phyloP scores from a whole-genome alignment of 1,140 invertebrate species.

The Drosophila sturtevanti region DNA sequence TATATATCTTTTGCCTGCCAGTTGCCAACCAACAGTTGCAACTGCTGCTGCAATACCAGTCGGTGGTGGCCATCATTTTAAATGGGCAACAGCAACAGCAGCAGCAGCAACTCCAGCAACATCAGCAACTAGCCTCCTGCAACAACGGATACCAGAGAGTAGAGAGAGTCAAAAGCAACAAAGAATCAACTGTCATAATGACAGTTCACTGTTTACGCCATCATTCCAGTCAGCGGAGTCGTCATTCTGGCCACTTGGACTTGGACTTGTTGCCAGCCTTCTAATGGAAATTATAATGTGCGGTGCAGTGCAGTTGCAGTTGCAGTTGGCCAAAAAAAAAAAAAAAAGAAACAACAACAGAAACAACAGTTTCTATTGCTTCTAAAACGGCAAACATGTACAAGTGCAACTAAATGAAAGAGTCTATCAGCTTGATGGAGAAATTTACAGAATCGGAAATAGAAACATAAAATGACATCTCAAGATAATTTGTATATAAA shows the following conservation, averaged over 20 bases:
- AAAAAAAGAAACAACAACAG: conserved; percentile 26
- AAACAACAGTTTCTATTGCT: not conserved
- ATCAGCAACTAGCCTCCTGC: conserved; percentile 18
- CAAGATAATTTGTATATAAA: too few relatives aligned
- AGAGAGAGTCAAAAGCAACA: not conserved
- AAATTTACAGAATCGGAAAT: too few relatives aligned
- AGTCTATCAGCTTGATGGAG: conserved; percentile 11
- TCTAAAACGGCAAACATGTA: not conserved
- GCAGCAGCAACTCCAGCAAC: conserved; percentile 29
- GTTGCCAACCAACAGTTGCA: conserved; percentile 39
- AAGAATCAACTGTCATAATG: conserved; percentile 81
- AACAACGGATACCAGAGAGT: too few relatives aligned
- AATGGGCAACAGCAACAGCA: conserved; percentile 62
- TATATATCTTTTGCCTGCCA: conserved; percentile 70
- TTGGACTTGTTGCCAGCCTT: conserved; percentile 60
- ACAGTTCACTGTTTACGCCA: conserved; percentile 80
- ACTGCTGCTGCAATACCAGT: conserved; percentile 56
- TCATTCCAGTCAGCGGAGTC: conserved; percentile 47
- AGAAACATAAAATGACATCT: too few relatives aligned
- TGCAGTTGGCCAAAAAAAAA: conserved; percentile 45
- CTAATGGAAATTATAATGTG: conserved; percentile 81
- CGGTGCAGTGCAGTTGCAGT: conserved; percentile 63
- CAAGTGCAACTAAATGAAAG: not conserved
- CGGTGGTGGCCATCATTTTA: conserved; percentile 77
- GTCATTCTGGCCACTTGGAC: conserved; percentile 58